Evolutionary conservation across 2,888 invertebrate genomes (phyloP).

Genomic region (Sclerodermus sp.): DNA sequence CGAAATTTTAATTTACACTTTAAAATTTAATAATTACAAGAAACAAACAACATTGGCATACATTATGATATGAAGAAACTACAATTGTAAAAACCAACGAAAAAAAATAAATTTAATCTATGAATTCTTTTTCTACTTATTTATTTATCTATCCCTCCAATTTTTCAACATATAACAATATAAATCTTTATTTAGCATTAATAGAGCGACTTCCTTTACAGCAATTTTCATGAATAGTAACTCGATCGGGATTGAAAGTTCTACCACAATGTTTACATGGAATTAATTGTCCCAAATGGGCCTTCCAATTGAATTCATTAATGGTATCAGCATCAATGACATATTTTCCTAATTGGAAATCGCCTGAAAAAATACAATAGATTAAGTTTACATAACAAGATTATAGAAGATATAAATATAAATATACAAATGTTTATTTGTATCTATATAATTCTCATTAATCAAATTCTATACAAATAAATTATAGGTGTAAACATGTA

Average conservation of each 20-base stretch:
- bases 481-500: conserved; percentile 39
- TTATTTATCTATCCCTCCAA: no score
- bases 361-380: conserved; percentile 23
- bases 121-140: no score
- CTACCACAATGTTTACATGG: conserved; percentile 65
- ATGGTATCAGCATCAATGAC: conserved; percentile 30
- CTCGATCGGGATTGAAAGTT: conserved; percentile 67
- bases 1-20: no score
- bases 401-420: no score
- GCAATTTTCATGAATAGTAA: conserved; percentile 63
- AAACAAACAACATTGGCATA: no score
- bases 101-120: no score
- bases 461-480: neutral
- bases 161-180: no score
- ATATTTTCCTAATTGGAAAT: conserved; percentile 27
- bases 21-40: no score
- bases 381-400: no score
- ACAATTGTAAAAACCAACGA: no score
- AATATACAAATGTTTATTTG: neutral
- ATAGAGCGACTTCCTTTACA: conserved; percentile 54
- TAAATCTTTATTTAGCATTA: no score
- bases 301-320: conserved; percentile 61
- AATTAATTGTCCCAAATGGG: conserved; percentile 61
- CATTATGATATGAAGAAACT: no score
- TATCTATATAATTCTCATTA: neutral